Percentiles rank a stretch among this genome's conserved stretches.
These are phyloP conservation scores for Hedya salicella DNA, from an alignment of 2,888 invertebrate species.

Conservation along the genomic window DNA sequence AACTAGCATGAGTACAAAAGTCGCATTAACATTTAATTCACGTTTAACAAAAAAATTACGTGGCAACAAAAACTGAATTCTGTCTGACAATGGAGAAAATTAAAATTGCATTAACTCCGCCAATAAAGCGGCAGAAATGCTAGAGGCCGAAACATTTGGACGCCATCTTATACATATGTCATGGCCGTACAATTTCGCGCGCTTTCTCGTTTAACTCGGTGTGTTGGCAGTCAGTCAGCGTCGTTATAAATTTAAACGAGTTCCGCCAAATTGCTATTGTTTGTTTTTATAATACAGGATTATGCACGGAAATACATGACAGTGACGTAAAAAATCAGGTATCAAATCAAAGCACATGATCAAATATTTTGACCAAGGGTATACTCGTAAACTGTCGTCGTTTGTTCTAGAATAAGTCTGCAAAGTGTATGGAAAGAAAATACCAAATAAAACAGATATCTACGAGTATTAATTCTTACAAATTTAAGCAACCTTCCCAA, in stretches of 20 bases:
- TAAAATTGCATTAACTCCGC: constrained; percentile 47
- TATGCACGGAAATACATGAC: no score
- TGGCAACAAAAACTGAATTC: neutral
- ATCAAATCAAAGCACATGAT: no score
- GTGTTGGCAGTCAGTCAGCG: constrained; percentile 37
- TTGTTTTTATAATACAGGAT: neutral
- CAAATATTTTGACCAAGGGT: no score
- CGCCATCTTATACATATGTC: constrained; percentile 41
- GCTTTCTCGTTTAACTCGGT: constrained; percentile 36
- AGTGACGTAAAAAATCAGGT: no score
- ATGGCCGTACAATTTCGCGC: constrained; percentile 40
- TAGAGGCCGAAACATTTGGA: constrained; percentile 35
- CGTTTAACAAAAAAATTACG: neutral
- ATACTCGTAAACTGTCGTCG: no score
- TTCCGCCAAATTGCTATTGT: constrained; percentile 18
- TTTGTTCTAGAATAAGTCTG: no score
- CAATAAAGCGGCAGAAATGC: constrained; percentile 46
- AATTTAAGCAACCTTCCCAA: no score
- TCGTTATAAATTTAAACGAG: constrained; percentile 29
- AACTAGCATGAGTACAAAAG: neutral
- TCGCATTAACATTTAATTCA: neutral
- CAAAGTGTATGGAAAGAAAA: no score
- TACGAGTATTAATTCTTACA: no score
- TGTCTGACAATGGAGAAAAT: constrained; percentile 38
- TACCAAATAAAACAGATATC: no score